phyloP scores from a whole-genome alignment of 2,797 vertebrate species.

The Eremophila alpestris region DNA sequence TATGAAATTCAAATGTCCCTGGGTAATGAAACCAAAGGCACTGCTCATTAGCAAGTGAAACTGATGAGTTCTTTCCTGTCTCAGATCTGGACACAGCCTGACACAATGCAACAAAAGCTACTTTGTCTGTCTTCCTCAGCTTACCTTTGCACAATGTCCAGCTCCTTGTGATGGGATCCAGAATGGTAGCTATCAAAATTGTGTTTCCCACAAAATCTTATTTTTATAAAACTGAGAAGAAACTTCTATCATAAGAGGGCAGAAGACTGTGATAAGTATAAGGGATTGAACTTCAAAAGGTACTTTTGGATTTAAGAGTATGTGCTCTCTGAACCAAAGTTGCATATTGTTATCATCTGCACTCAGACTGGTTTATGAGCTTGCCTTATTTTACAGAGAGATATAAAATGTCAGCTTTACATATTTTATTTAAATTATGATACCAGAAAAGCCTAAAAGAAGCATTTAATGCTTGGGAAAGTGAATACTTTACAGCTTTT shows the following conservation, averaged over 20 bases:
- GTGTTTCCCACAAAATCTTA: background rate
- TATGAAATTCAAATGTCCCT: background rate
- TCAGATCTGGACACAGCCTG: background rate
- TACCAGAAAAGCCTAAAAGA: background rate
- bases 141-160: background rate
- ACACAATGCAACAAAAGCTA: background rate
- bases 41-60: background rate
- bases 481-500: slow-evolving; percentile 4
- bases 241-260: background rate
- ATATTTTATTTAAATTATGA: slow-evolving; percentile 44
- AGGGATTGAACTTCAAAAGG: slow-evolving; percentile 1
- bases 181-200: background rate
- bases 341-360: background rate
- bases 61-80: background rate
- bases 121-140: background rate
- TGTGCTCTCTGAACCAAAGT: background rate
- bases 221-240: background rate
- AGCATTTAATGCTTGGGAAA: background rate
- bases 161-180: background rate
- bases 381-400: slow-evolving; percentile 14
- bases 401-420: slow-evolving; percentile 31
- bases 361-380: slow-evolving; percentile 1
- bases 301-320: background rate
- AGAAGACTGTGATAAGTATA: background rate
- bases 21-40: background rate